Conservation (phyloP, 2,888 invertebrate species). For the Xanthorhoe designata region DNA sequence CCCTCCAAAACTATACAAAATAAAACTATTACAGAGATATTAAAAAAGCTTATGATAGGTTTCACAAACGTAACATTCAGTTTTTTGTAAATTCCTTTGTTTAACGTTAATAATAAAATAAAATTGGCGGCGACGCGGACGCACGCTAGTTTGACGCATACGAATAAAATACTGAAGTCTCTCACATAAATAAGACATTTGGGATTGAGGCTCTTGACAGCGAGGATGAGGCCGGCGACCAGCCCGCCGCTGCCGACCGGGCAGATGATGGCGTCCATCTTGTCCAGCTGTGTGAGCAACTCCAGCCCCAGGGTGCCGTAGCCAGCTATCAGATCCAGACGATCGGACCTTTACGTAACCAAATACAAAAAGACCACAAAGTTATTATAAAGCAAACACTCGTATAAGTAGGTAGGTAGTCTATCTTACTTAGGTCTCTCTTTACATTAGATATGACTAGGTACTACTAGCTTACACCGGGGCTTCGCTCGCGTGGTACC, state of each 20-base stretch:
- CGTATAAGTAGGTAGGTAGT: not conserved
- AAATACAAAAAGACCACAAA: not conserved
- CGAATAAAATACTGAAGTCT: not conserved
- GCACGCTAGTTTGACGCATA: no score
- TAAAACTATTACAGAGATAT: no score
- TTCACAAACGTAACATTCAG: no score
- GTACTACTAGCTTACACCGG: no score
- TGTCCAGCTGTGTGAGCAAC: constrained; percentile 57
- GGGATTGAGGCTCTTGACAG: constrained; percentile 62
- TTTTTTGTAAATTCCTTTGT: no score
- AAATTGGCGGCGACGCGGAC: no score
- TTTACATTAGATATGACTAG: no score
- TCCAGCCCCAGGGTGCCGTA: constrained; percentile 64
- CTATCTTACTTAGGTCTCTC: no score
- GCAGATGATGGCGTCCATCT: constrained; percentile 61
- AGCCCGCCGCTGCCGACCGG: constrained; percentile 64
- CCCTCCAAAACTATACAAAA: no score
- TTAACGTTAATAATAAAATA: no score
- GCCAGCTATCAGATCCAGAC: constrained; percentile 60
- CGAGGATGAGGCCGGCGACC: constrained; percentile 57
- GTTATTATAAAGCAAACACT: not conserved
- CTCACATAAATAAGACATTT: constrained; percentile 60
- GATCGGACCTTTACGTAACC: constrained; percentile 50
- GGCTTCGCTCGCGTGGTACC: no score
- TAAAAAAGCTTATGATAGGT: no score